A percentile compares a stretch with the other conserved stretches of the same genome.
phyloP scores from a whole-genome alignment of 2,888 invertebrate genomes.

The Lasioglossum zephyrum region DNA sequence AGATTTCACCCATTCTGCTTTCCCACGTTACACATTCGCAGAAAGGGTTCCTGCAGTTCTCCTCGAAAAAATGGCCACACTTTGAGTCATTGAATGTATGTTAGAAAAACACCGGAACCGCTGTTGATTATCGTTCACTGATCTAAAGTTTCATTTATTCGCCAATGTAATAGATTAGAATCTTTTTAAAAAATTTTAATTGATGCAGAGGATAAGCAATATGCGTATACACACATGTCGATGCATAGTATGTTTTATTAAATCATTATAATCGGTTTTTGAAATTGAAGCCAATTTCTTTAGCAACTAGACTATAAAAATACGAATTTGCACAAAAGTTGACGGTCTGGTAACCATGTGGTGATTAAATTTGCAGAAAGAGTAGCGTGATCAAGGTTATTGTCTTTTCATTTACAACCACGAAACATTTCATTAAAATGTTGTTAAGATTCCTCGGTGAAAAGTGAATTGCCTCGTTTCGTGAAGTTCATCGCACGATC shows the following conservation, averaged over 20 bases:
- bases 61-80: not conserved
- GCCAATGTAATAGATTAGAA: not conserved
- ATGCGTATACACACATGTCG: not conserved
- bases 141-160: not conserved
- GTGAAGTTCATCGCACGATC: too few species aligned
- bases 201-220: not conserved
- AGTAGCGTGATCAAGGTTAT: not conserved
- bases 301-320: not conserved
- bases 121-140: not conserved
- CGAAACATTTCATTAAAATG: not conserved
- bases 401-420: not conserved
- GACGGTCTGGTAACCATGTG: not conserved
- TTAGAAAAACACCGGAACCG: not conserved
- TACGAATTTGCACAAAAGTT: not conserved
- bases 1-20: constrained; percentile 16
- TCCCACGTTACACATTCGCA: not conserved
- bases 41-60: not conserved
- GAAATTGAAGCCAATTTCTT: not conserved
- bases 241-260: not conserved
- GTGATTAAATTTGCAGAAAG: not conserved
- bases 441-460: not conserved
- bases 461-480: not conserved
- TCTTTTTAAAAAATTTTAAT: too few species aligned
- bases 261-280: not conserved
- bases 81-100: not conserved